Evolutionary conservation across 2,113 vertebrate genomes (phyloP).

Genomic region (Paralichthys olivaceus): DNA sequence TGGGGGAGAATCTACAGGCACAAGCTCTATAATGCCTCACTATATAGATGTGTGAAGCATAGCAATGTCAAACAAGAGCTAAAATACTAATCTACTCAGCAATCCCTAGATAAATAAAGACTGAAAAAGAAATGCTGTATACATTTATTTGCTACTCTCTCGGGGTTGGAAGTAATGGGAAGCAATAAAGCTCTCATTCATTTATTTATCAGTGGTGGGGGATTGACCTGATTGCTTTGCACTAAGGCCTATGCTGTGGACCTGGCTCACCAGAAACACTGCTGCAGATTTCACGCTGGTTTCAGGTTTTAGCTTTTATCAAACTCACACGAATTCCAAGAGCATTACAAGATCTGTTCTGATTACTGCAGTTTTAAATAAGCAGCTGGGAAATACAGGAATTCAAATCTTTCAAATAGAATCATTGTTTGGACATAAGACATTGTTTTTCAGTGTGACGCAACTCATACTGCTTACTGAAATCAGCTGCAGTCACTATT

Average conservation of each 20-base stretch:
- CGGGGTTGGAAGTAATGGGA: constrained; percentile 15
- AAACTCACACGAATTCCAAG: neutral
- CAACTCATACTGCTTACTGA: constrained; percentile 5
- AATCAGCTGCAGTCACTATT: neutral
- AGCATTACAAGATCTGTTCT: neutral
- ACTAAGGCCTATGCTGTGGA: neutral
- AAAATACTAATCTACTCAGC: constrained; percentile 25
- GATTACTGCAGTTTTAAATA: neutral
- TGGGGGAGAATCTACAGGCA: neutral
- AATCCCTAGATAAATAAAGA: constrained; percentile 49
- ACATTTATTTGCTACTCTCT: constrained; percentile 49
- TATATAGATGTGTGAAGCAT: neutral
- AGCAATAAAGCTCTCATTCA: constrained; percentile 54
- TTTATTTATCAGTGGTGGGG: constrained; percentile 38
- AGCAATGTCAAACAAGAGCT: neutral
- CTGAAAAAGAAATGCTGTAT: constrained; percentile 40
- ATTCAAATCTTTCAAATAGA: neutral
- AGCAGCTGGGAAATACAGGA: neutral
- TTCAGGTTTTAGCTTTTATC: neutral
- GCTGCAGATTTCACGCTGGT: constrained; percentile 8
- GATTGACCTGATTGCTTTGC: constrained; percentile 32
- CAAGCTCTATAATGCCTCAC: neutral
- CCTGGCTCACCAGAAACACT: neutral
- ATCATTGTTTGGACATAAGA: neutral
- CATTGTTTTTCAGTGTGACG: constrained; percentile 26